These are phyloP conservation scores for Porphyrio hochstetteri DNA, from an alignment of 2,113 vertebrate species.

Conservation along the genomic window DNA sequence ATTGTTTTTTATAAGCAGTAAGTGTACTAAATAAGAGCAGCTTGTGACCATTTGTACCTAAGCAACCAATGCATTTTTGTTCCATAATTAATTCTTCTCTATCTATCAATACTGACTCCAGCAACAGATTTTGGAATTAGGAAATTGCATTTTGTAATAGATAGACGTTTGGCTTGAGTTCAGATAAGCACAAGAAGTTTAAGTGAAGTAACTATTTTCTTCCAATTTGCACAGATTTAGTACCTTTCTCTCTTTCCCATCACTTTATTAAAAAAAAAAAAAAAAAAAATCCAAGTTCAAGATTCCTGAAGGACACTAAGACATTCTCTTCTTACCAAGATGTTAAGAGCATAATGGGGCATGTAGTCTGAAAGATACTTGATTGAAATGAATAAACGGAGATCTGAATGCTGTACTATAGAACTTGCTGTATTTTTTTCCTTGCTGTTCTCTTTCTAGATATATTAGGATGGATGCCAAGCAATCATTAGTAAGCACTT, in stretches of 20 bases:
- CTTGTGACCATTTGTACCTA: background rate
- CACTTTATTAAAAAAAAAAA: background rate
- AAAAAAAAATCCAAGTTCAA: background rate
- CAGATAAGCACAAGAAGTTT: background rate
- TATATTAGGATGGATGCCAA: background rate
- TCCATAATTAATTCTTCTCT: background rate
- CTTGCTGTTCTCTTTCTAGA: background rate
- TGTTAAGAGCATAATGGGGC: background rate
- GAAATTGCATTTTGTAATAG: background rate
- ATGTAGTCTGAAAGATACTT: background rate
- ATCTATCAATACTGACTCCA: background rate
- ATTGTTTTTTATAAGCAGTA: background rate
- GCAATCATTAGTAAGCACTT: slow-evolving; percentile 15
- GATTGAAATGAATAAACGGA: background rate
- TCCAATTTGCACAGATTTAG: background rate
- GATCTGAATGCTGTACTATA: background rate
- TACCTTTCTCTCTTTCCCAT: background rate
- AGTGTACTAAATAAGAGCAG: background rate
- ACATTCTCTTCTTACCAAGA: background rate
- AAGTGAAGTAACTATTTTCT: background rate
- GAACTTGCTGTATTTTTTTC: background rate
- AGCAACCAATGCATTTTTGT: background rate
- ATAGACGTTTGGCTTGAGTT: background rate
- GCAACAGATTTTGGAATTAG: background rate
- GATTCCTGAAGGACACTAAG: background rate